Evolutionary conservation across 2,113 vertebrate genomes (phyloP).

Genomic region (Phrynosoma blainvillii): DNA sequence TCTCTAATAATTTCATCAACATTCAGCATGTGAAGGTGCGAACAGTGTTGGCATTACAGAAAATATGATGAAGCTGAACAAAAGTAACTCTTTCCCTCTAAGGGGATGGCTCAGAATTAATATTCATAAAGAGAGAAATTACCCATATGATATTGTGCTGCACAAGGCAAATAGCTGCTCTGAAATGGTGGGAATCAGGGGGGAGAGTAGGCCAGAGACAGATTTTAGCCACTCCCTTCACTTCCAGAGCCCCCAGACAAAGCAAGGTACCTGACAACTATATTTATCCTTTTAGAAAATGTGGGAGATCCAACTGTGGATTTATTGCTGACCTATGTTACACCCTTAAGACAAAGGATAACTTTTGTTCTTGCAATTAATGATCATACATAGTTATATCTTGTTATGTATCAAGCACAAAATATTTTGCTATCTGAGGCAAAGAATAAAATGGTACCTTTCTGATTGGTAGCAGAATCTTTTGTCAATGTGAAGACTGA

Average conservation of each 20-base stretch:
- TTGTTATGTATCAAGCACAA: no score
- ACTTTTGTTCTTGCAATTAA: background rate
- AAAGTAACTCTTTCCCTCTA: background rate
- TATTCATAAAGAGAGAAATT: background rate
- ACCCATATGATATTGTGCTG: background rate
- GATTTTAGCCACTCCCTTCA: no score
- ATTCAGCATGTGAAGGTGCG: background rate
- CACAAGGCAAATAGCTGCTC: background rate
- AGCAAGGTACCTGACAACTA: background rate
- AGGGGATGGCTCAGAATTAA: background rate
- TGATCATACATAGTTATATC: background rate
- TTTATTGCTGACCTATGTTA: background rate
- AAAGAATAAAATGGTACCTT: no score
- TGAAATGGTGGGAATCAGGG: background rate
- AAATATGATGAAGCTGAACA: background rate
- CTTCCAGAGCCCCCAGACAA: background rate
- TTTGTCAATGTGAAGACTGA: no score
- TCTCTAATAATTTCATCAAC: background rate
- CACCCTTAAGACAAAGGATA: background rate
- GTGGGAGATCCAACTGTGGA: background rate
- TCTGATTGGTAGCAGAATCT: no score
- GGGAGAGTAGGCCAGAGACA: background rate
- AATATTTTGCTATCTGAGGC: no score
- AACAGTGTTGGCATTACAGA: background rate
- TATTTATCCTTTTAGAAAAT: background rate